Base-by-base conservation (phyloP, 2,888 invertebrate genomes). In the Blastobasis adustella region DNA sequence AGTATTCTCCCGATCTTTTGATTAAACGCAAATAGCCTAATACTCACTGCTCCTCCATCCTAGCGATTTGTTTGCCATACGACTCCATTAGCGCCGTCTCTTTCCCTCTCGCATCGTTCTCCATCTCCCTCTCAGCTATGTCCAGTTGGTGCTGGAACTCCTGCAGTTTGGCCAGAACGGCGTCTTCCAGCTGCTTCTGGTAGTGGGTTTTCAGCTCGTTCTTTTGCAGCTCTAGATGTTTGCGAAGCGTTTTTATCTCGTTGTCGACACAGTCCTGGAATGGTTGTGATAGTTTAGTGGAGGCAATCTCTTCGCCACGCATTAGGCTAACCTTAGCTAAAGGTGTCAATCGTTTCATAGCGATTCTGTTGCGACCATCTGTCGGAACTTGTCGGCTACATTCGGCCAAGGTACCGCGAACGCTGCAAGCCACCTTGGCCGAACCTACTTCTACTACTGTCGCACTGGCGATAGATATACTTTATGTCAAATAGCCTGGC, bases 171-270 rank as follows among this genome's bases (percentile, higher is more conserved):
- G 90, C 90, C 53, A 92, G 84, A 10, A 96, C 95, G 0, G 95
- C 93, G 48, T 92, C 90, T 64, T 96, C 95, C 8, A 96, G 86
- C 79, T 96, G 95, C 59, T 92, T 92, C 77, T 96, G 96, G 68
- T 95, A 96, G 69, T 94, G 93, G 42, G 90, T 88, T 62, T 93
- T 92, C 10, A 95, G 77, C 55, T 95, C 93, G 8, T 86, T 76
- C 67, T 93, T 93, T 58, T 92, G 92, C 1, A 90, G 78, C 53
- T 93, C 93, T 46, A 91, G 69, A 46, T 91, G 89, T 42, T 90
- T 89, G 45, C 83, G 85, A 1, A 86, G 71, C 7, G 62, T 58
- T 55, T 92, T 91, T 0, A 91, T 72, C 50, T 92, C 91, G 45
- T 73, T 79, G 58, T 91, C 90, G 1, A 91, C 68, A 1, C 70